These are phyloP conservation scores for Diadophis punctatus DNA, from an alignment of 2,113 vertebrate genomes.

Conservation along the genomic window DNA sequence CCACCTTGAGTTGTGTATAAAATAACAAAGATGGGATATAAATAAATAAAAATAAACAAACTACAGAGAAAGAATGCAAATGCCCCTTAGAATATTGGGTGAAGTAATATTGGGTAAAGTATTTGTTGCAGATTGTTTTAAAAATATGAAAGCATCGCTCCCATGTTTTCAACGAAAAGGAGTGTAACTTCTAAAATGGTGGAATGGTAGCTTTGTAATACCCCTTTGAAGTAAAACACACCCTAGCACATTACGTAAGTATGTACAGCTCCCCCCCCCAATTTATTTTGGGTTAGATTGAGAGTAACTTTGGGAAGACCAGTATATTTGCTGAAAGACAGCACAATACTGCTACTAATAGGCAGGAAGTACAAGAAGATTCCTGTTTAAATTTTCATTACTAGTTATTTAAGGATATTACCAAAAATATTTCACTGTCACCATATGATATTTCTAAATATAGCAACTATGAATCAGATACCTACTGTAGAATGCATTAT, in stretches of 20 bases:
- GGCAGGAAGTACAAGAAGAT: constrained; percentile 30
- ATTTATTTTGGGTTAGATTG: constrained; percentile 52
- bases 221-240: constrained; percentile 12
- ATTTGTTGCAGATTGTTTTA: neutral
- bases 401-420: constrained; percentile 44
- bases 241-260: neutral
- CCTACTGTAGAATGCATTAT: constrained; percentile 21
- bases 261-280: neutral
- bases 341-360: constrained; percentile 26
- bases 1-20: neutral
- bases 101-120: neutral
- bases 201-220: neutral
- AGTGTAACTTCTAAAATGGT: neutral
- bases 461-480: constrained; percentile 37
- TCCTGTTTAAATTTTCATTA: constrained; percentile 33
- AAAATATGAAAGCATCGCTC: neutral
- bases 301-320: constrained; percentile 46
- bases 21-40: neutral
- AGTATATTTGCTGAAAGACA: constrained; percentile 47
- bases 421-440: constrained; percentile 40
- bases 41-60: neutral
- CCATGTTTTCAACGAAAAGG: neutral
- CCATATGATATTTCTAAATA: constrained; percentile 26
- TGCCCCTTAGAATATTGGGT: neutral
- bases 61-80: neutral